Evolutionary conservation across 2,113 vertebrate genomes (phyloP), one percentile per base, ranked within the genome.

Genomic region (Pachypanchax playfairii): DNA sequence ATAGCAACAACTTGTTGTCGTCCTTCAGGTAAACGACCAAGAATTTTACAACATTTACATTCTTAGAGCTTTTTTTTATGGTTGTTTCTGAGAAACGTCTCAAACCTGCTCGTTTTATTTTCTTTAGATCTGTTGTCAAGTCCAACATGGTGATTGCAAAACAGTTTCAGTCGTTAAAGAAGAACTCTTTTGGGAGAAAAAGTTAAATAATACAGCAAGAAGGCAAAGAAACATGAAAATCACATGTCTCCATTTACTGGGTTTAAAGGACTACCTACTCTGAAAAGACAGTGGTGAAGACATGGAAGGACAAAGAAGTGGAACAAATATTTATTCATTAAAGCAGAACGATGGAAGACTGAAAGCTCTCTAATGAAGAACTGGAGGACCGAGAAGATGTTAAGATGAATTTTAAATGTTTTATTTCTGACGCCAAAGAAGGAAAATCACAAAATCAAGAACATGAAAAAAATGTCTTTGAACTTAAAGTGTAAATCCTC

Each of bases 21-120:
- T 64, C 64, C 22, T 59, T 91, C 61, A 90, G 91, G 91, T 92
- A 81, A 77, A 64, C 44, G 1, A 26, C n/a, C 4, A 18, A 3
- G 4, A n/a, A 51, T 17, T 47, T 4, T n/a, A n/a, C n/a, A 25
- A 3, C 26, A 3, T 54, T 29, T 25, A 17, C 24, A 29, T 38
- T 8, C 4, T 20, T 1, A 3, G 5, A 33, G 4, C 28, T 4
- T 5, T 18, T 22, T 11, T 18, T 22, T 11, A 8, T 36, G n/a
- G 4, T 13, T 4, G n/a, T 51, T 39, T 25, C 6, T 17, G 3
- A 48, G 21, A 55, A 17, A 11, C n/a, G 22, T 26, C 0, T 43
- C 18, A 80, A 13, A 80, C 35, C 44, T 15, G 7, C 29, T 54
- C 5, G 43, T 48, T 24, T 3, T 29, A 49, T 46, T 17, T 17